Conservation (phyloP, 2,113 vertebrate species). For the Gnathonemus echidnorhynchus region DNA sequence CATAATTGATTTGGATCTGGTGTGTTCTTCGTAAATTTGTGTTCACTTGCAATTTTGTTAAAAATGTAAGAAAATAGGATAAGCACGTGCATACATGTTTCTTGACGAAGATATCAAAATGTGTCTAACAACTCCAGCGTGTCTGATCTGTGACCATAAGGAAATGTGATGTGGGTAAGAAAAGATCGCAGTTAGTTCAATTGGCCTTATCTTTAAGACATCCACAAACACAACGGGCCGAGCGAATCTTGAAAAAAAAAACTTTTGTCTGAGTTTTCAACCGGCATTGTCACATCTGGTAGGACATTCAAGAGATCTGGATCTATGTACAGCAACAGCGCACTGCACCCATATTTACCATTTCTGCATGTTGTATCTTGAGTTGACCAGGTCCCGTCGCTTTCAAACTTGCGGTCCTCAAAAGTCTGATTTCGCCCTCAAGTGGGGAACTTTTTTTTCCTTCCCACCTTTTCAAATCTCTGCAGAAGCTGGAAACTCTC, state of each 20-base stretch:
- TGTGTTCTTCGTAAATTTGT: background rate
- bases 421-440: conserved; percentile 66
- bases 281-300: background rate
- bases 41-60: background rate
- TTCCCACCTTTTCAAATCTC: conserved; percentile 32
- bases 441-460: conserved; percentile 60
- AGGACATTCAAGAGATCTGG: background rate
- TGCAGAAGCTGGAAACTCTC: conserved; percentile 25
- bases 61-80: background rate
- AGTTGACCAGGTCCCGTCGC: conserved; percentile 51
- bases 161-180: background rate
- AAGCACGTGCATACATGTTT: background rate
- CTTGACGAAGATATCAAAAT: background rate
- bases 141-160: background rate
- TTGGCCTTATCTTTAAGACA: background rate
- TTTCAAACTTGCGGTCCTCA: conserved; percentile 50
- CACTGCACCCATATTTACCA: conserved; percentile 58
- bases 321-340: conserved; percentile 2
- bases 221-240: background rate
- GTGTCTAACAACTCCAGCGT: background rate
- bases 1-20: background rate
- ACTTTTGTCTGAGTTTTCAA: background rate
- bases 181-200: background rate
- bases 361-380: conserved; percentile 66
- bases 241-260: background rate